These are phyloP conservation scores for Drosophila nebulosa DNA, from an alignment of 1,140 invertebrate species.

Conservation along the genomic window DNA sequence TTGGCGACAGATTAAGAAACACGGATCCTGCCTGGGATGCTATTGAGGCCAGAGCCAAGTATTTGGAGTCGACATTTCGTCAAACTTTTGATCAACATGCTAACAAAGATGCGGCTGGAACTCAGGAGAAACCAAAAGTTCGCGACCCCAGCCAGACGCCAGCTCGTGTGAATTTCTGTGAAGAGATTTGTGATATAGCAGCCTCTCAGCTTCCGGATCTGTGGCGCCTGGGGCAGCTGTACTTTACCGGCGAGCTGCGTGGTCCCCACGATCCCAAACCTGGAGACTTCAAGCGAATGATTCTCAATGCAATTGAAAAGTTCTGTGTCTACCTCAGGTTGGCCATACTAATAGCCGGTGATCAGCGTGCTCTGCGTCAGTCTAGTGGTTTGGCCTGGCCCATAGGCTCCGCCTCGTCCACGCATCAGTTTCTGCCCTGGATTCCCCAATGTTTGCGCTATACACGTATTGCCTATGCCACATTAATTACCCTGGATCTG, in stretches of 20 bases:
- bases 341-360: constrained; percentile 84
- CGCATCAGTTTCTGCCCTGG: constrained; percentile 86
- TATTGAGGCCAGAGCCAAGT: constrained; percentile 90
- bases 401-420: constrained; percentile 81
- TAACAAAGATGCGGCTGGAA: constrained; percentile 54
- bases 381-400: constrained; percentile 80
- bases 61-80: constrained; percentile 84
- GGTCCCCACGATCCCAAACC: constrained; percentile 85
- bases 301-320: constrained; percentile 85
- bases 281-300: constrained; percentile 83
- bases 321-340: constrained; percentile 86
- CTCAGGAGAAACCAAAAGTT: constrained; percentile 64
- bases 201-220: constrained; percentile 86
- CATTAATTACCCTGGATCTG: constrained; percentile 88
- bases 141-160: constrained; percentile 68
- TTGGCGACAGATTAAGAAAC: constrained; percentile 65
- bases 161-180: constrained; percentile 73
- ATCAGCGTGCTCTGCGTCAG: constrained; percentile 77
- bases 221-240: constrained; percentile 94
- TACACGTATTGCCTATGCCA: constrained; percentile 86
- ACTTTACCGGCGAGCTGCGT: constrained; percentile 92
- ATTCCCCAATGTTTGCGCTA: constrained; percentile 89
- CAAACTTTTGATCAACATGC: constrained; percentile 73
- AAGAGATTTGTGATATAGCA: constrained; percentile 79
- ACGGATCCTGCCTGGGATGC: constrained; percentile 96